phyloP scores from a whole-genome alignment of 2,888 invertebrate genomes.

The Nemurella pictetii region DNA sequence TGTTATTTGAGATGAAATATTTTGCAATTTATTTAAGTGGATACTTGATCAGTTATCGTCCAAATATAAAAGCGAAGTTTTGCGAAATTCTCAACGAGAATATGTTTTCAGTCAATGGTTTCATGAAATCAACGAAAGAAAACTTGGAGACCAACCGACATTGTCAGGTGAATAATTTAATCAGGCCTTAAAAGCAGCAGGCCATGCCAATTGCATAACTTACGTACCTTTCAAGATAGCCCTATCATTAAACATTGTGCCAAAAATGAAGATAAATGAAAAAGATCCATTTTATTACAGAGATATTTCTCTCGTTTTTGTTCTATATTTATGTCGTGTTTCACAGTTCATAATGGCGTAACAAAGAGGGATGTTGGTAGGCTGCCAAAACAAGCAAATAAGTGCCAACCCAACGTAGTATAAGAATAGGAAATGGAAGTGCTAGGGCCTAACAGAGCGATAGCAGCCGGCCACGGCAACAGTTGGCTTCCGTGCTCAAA shows the following conservation, averaged over 20 bases:
- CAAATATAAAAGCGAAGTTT: too few species aligned
- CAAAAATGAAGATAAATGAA: neutral
- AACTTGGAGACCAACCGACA: too few species aligned
- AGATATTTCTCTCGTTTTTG: neutral
- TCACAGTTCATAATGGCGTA: neutral
- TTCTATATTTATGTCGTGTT: conserved; percentile 5
- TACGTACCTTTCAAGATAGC: neutral
- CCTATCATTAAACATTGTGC: neutral
- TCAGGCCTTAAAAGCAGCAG: too few species aligned
- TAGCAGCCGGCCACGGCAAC: conserved; percentile 11
- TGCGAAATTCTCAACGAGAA: too few species aligned
- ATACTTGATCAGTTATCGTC: too few species aligned
- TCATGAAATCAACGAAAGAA: too few species aligned
- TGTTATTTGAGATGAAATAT: too few species aligned
- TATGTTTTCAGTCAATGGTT: too few species aligned
- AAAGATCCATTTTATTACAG: neutral
- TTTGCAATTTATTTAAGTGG: too few species aligned
- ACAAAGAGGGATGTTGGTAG: conserved; percentile 19
- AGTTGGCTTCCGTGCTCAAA: neutral
- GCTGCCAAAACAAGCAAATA: conserved; percentile 21
- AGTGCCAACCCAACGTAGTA: neutral
- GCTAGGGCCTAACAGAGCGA: neutral
- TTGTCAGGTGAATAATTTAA: too few species aligned
- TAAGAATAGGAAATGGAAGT: neutral
- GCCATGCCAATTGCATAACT: too few species aligned